These are phyloP conservation scores for Sula dactylatra DNA, from an alignment of 2,113 vertebrate species.

Conservation along the genomic window DNA sequence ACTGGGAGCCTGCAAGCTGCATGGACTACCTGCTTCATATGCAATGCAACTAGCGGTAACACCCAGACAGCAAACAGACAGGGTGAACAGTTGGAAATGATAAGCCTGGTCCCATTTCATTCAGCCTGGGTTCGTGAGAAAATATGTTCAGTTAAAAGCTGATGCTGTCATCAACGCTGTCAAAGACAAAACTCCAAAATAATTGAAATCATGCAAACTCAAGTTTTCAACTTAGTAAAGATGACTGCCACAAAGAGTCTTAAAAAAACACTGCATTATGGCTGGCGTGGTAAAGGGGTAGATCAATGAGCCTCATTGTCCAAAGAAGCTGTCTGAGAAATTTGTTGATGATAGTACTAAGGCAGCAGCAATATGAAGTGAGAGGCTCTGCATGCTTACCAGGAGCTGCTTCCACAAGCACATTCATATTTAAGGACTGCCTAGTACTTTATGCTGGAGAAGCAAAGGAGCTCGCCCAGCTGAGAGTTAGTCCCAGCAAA, in stretches of 20 bases:
- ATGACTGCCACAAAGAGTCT: constrained; percentile 47
- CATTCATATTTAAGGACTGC: neutral
- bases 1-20: neutral
- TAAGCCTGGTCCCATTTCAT: neutral
- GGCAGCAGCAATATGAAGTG: neutral
- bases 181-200: neutral
- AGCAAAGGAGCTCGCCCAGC: neutral
- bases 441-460: neutral
- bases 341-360: neutral
- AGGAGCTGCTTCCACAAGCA: neutral
- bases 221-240: constrained; percentile 53
- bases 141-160: neutral
- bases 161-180: neutral
- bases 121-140: neutral
- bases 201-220: constrained; percentile 13
- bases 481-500: neutral
- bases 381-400: neutral
- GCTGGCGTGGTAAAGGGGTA: neutral
- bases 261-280: neutral
- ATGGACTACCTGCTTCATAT: neutral
- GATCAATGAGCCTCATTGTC: neutral
- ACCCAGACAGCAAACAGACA: neutral
- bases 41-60: neutral
- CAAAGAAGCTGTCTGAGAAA: neutral
- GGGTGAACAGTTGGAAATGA: neutral